phyloP scores from a whole-genome alignment of 2,113 vertebrate genomes.

The Phoxinus phoxinus region DNA sequence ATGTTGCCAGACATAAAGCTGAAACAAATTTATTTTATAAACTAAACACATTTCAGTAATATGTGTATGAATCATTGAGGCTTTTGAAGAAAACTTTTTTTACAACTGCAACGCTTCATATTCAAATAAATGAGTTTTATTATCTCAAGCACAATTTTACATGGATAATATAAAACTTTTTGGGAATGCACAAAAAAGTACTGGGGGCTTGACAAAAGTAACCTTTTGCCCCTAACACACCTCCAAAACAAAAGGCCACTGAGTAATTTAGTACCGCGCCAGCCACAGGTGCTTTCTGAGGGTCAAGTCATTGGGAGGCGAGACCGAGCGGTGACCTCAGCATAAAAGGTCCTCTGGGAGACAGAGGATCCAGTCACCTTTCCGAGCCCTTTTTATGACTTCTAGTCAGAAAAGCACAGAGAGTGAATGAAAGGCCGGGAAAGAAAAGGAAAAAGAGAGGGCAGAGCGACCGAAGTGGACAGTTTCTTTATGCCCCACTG shows the following conservation, averaged over 20 bases:
- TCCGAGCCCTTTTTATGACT: constrained; percentile 63
- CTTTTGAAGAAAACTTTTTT: not conserved
- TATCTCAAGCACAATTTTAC: too few relatives aligned
- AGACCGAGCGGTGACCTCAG: constrained; percentile 78
- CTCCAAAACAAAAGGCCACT: constrained; percentile 23
- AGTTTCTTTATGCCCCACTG: constrained; percentile 67
- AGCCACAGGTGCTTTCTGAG: constrained; percentile 76
- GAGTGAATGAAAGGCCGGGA: not conserved
- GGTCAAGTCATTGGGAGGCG: constrained; percentile 77
- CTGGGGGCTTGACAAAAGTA: not conserved
- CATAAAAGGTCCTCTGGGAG: constrained; percentile 71
- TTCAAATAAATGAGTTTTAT: not conserved
- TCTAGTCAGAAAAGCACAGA: constrained; percentile 51
- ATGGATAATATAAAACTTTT: not conserved
- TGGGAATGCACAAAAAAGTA: not conserved
- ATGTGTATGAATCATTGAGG: not conserved
- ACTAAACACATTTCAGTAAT: too few relatives aligned
- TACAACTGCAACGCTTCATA: not conserved
- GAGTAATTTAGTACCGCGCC: constrained; percentile 73
- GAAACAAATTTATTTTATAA: not conserved
- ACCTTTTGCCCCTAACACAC: not conserved
- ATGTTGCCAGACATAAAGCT: not conserved
- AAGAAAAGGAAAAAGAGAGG: not conserved
- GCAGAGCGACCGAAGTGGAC: constrained; percentile 36
- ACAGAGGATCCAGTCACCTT: constrained; percentile 70